phyloP scores from a whole-genome alignment of 1,140 invertebrate species.

The Coelopa frigida region DNA sequence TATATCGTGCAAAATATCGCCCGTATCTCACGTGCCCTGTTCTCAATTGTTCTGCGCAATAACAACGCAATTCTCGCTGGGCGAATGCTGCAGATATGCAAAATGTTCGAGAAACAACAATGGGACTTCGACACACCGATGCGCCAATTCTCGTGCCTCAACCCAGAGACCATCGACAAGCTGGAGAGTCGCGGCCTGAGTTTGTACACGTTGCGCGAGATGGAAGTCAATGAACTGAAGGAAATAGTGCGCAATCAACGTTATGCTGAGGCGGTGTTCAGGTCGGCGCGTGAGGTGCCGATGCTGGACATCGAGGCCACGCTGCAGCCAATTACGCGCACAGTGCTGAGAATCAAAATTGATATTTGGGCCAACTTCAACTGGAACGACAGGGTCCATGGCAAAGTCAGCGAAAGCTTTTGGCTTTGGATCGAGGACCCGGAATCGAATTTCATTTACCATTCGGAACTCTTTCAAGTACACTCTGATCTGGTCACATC shows the following conservation, averaged over 20 bases:
- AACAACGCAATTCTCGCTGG: constrained; percentile 85
- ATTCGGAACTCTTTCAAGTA: constrained; percentile 82
- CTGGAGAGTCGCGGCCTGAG: constrained; percentile 70
- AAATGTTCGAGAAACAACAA: constrained; percentile 82
- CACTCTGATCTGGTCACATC: not conserved
- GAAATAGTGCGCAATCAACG: constrained; percentile 69
- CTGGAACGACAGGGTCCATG: constrained; percentile 88
- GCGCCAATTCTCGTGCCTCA: constrained; percentile 76
- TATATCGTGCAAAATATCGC: constrained; percentile 92
- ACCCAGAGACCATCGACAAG: constrained; percentile 70
- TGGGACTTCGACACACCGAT: constrained; percentile 86
- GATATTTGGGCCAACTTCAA: constrained; percentile 76
- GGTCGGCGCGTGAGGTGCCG: constrained; percentile 81
- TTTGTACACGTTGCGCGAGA: constrained; percentile 73
- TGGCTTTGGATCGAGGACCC: constrained; percentile 99
- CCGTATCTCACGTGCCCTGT: constrained; percentile 83
- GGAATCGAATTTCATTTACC: constrained; percentile 88
- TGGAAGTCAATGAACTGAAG: constrained; percentile 80
- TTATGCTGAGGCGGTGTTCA: constrained; percentile 70
- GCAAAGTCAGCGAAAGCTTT: constrained; percentile 81
- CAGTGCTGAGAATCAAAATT: constrained; percentile 81
- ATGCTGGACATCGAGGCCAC: constrained; percentile 70
- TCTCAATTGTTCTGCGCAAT: constrained; percentile 85
- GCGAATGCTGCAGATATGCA: constrained; percentile 71
- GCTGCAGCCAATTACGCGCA: constrained; percentile 91